Percentiles rank a stretch among this genome's conserved stretches.
These are phyloP conservation scores for Bujurquina vittata DNA, from an alignment of 2,113 vertebrate genomes.

Conservation along the genomic window DNA sequence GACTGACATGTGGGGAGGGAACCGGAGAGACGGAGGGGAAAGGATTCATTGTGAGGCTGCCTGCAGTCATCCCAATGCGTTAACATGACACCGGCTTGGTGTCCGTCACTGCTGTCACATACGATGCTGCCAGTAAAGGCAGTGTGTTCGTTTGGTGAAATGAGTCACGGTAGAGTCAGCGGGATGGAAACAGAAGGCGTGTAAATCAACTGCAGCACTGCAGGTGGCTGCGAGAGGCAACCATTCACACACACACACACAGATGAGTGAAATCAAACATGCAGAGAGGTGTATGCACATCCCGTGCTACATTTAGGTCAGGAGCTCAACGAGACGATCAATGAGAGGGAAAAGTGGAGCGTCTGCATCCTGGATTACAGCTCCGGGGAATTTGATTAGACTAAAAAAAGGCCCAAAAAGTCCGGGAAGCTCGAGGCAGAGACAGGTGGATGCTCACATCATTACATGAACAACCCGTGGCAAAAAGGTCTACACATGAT, in stretches of 20 bases:
- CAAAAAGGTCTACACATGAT: not conserved
- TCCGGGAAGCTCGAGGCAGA: not conserved
- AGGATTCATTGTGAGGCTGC: not conserved
- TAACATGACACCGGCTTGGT: not conserved
- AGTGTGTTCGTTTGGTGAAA: not conserved
- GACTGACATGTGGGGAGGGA: not conserved
- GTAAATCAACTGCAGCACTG: not conserved
- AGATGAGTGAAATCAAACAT: not conserved
- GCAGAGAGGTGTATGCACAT: not conserved
- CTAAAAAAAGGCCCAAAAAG: not conserved
- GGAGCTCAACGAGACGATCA: not conserved
- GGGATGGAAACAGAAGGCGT: not conserved
- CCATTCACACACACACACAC: not conserved
- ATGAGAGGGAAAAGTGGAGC: not conserved
- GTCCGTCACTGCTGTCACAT: not conserved
- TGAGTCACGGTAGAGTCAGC: not conserved
- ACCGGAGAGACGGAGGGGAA: not conserved
- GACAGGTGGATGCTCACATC: not conserved
- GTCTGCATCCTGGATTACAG: slow-evolving; percentile 4
- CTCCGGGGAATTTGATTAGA: not conserved
- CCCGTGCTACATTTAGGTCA: not conserved
- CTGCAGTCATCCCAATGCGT: not conserved
- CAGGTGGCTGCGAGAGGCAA: not conserved
- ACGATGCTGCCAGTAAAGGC: not conserved
- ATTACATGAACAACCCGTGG: fast-evolving